Evolutionary conservation across 2,113 vertebrate species (phyloP).

Genomic region (Abramis brama): DNA sequence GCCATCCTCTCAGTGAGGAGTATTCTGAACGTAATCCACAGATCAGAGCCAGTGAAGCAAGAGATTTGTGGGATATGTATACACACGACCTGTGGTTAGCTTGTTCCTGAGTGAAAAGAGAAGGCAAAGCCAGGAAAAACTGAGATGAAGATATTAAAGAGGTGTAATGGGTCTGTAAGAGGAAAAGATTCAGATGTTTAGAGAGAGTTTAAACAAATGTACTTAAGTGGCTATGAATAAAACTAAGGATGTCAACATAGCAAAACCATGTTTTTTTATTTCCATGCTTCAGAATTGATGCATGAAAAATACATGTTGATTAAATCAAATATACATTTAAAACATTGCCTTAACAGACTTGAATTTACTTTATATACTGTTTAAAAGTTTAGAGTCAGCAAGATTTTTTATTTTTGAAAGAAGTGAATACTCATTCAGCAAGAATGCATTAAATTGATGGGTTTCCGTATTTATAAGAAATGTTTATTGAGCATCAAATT

Average conservation of each 20-base stretch:
- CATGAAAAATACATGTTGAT: not conserved
- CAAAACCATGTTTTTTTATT: not conserved
- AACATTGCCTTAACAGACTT: not conserved
- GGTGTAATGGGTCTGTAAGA: slow-evolving; percentile 49
- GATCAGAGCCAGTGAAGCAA: slow-evolving; percentile 72
- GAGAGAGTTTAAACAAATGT: slow-evolving; percentile 29
- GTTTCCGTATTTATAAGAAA: not conserved
- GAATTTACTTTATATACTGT: not conserved
- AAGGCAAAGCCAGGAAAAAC: slow-evolving; percentile 55
- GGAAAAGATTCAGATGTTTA: slow-evolving; percentile 43
- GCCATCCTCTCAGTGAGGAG: slow-evolving; percentile 63
- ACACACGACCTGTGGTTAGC: slow-evolving; percentile 57
- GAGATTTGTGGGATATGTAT: slow-evolving; percentile 70
- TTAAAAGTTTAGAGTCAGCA: not conserved
- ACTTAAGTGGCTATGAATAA: slow-evolving; percentile 2
- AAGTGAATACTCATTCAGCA: not conserved
- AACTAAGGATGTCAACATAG: not conserved
- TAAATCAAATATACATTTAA: too few relatives aligned
- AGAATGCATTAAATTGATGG: not conserved
- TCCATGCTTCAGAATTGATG: not conserved
- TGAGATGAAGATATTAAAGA: slow-evolving; percentile 58
- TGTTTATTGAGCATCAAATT: not conserved
- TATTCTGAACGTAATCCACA: slow-evolving; percentile 66
- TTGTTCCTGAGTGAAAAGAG: slow-evolving; percentile 43
- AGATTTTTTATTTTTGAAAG: not conserved